Evolutionary conservation across 2,888 invertebrate genomes (phyloP), one percentile per base, ranked within the genome.

Genomic region (Melanchra persicariae): DNA sequence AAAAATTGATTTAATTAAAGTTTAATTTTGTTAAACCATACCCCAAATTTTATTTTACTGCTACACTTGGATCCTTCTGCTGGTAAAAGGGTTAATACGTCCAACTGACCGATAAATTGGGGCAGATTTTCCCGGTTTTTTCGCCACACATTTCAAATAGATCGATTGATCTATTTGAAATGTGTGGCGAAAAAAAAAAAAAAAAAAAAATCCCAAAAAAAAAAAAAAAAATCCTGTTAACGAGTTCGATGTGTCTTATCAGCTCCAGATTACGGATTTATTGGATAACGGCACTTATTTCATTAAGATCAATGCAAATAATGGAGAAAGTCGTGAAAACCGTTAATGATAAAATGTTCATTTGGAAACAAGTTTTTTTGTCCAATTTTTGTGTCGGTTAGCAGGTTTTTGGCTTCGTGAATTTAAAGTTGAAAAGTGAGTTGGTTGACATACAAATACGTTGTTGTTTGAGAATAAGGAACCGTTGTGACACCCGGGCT

Each of bases 401-500:
- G 67, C 74, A 79, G 78, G 78, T 79, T 82, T 61, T 74, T 68
- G 70, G 82, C 75, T 76, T 66, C 77, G 83, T 81, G 79, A 84
- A 83, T 88, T 87, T 85, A 84, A 79, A 83, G 79, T 84, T 81
- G 75, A 76, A 84, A 83, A 86, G 77, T 73, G 81, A 82, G 79
- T 81, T 80, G 70, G 78, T 86, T 86, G 83, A 81, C 81, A 79
- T 69, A 71, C 74, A 79, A 81, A 74, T 74, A 40, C 43, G 86
- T 87, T 78, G 84, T 82, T 87, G 83, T 87, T 83, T 85, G 78
- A 70, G 61, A 61, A 40, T 40, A 15, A 84, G 84, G 85, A 87
- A 91, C 94, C 91, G 94, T 93, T 93, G 90, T 84, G 90, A 88
- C 89, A 87, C 86, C 83, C 83, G 87, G 85, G 87, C 87, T 82